A percentile compares a stretch with the other conserved stretches of the same genome.
Conservation (phyloP, 2,113 vertebrate species). For the Cyprinodon tularosa region DNA sequence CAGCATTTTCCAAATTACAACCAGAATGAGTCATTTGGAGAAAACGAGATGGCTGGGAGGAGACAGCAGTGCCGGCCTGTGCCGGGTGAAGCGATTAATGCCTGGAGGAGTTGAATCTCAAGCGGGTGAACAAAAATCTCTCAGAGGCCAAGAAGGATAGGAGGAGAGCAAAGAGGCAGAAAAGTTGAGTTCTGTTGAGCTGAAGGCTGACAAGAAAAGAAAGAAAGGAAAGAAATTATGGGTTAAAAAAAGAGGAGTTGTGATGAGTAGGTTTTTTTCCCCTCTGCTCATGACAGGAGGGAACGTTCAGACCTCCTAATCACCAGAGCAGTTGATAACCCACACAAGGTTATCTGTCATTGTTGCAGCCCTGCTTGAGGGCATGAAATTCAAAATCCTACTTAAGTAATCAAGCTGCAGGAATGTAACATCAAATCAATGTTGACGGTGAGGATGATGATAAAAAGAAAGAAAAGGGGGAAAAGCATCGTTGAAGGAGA, state of each 20-base stretch:
- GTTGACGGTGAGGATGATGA: constrained; percentile 3
- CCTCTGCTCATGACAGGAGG: background rate
- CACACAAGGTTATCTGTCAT: constrained; percentile 2
- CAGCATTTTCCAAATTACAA: constrained; percentile 13
- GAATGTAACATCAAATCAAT: constrained; percentile 48
- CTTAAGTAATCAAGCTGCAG: constrained; percentile 63
- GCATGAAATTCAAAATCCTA: constrained; percentile 47
- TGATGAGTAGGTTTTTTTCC: background rate
- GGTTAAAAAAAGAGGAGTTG: background rate
- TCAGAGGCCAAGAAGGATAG: background rate
- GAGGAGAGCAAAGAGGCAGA: background rate
- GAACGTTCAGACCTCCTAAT: constrained; percentile 20
- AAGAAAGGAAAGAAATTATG: constrained; percentile 2
- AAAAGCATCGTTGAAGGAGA: constrained; percentile 28
- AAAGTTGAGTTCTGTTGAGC: constrained; percentile 34
- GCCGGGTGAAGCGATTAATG: constrained; percentile 29
- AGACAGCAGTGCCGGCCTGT: constrained; percentile 46
- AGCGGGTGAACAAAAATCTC: background rate
- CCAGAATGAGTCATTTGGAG: constrained; percentile 37
- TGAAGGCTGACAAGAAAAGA: constrained; percentile 16
- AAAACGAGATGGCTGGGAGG: constrained; percentile 10
- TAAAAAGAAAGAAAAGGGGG: background rate
- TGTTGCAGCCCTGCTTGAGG: constrained; percentile 14
- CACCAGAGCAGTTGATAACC: constrained; percentile 17
- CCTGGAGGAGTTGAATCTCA: constrained; percentile 18